Percentiles rank a stretch among this genome's conserved stretches.
Conservation (phyloP, 2,888 invertebrate species). For the Drosophila mimetica region DNA sequence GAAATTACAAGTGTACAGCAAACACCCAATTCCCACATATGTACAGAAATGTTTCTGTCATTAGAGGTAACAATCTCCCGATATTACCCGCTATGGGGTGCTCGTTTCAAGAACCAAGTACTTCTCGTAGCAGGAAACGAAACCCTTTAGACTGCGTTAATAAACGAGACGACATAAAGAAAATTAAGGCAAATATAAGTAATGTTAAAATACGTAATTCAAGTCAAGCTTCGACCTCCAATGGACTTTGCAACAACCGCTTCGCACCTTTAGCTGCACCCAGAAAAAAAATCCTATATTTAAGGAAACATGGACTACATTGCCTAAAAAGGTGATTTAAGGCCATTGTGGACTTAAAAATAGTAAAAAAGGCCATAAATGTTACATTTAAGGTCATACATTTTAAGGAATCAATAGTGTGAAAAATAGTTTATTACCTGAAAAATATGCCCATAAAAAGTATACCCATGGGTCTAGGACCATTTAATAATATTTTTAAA, state of each 20-base stretch:
- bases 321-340: too few species aligned
- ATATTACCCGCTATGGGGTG: not conserved
- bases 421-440: too few species aligned
- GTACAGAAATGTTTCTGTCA: not conserved
- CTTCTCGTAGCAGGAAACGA: slow-evolving; percentile 3
- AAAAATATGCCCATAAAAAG: too few species aligned
- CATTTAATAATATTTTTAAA: too few species aligned
- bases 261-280: slow-evolving; percentile 7
- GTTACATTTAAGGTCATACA: too few species aligned
- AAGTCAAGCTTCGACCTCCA: slow-evolving; percentile 10
- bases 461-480: too few species aligned
- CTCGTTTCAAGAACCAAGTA: slow-evolving; percentile 4
- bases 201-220: not conserved
- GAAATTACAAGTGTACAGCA: too few species aligned
- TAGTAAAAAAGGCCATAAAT: too few species aligned
- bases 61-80: not conserved
- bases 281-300: too few species aligned
- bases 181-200: slow-evolving; percentile 2
- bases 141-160: not conserved
- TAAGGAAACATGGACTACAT: too few species aligned
- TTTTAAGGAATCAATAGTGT: too few species aligned
- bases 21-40: not conserved
- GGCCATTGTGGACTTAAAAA: too few species aligned
- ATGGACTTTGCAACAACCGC: slow-evolving; percentile 7
- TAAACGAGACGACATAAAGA: not conserved